phyloP scores from a whole-genome alignment of 2,797 vertebrate species.

The Diceros bicornis region DNA sequence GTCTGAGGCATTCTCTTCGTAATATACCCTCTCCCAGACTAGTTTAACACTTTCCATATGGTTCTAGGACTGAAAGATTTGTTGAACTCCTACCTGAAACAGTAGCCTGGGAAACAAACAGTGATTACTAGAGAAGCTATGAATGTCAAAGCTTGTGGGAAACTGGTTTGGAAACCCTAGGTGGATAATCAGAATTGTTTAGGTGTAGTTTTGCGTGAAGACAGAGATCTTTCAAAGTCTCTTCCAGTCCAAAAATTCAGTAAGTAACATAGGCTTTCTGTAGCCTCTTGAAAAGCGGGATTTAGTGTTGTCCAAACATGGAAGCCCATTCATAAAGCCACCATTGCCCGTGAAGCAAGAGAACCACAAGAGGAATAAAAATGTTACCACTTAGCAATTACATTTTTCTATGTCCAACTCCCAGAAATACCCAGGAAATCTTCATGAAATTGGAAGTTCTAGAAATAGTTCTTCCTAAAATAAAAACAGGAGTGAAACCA shows the following conservation, averaged over 20 bases:
- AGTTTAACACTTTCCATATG: not conserved
- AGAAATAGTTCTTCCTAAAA: slow-evolving; percentile 69
- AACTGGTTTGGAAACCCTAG: not conserved
- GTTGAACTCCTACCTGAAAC: not conserved
- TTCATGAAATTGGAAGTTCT: slow-evolving; percentile 29
- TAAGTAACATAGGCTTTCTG: not conserved
- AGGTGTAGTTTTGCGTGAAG: slow-evolving; percentile 1
- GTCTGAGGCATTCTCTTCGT: slow-evolving; percentile 48
- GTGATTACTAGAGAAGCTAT: not conserved
- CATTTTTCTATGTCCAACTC: not conserved
- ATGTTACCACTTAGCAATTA: not conserved
- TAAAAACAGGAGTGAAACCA: slow-evolving; percentile 59
- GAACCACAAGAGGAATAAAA: slow-evolving; percentile 33
- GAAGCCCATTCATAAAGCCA: not conserved
- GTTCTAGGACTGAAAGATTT: not conserved
- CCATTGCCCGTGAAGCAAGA: not conserved
- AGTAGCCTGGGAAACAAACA: not conserved
- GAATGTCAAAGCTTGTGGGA: not conserved
- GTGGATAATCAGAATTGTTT: not conserved
- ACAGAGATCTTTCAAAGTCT: slow-evolving; percentile 3
- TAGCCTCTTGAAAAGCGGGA: not conserved
- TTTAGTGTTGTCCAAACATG: not conserved
- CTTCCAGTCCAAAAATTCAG: slow-evolving; percentile 19
- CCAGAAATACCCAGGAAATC: slow-evolving; percentile 38
- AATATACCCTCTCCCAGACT: not conserved